These are phyloP conservation scores for Cossypha heuglini DNA, from an alignment of 2,797 vertebrate species.

Conservation along the genomic window DNA sequence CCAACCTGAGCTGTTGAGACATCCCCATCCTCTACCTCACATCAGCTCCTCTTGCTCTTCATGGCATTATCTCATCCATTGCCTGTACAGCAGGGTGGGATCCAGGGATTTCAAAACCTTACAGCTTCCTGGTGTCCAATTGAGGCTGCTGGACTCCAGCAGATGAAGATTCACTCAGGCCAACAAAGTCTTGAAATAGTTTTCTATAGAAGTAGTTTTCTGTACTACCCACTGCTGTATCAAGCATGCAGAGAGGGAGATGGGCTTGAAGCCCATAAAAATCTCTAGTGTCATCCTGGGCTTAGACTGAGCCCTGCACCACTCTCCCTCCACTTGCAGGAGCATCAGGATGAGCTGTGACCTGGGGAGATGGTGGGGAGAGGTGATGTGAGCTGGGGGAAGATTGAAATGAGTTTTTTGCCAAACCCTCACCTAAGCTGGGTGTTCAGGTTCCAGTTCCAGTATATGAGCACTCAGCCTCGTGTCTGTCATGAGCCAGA, in stretches of 20 bases:
- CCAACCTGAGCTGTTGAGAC: not conserved
- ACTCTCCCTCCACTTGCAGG: not conserved
- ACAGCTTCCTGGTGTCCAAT: fast-evolving
- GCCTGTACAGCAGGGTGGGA: not conserved
- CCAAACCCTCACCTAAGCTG: not conserved
- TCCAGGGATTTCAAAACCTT: not conserved
- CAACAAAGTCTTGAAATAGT: not conserved
- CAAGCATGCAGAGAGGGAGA: not conserved
- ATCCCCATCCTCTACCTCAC: not conserved
- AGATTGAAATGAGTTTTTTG: not conserved
- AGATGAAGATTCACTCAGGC: not conserved
- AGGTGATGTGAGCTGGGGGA: not conserved
- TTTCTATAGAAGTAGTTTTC: not conserved
- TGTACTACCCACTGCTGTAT: not conserved
- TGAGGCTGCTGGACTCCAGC: not conserved
- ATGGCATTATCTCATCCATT: fast-evolving
- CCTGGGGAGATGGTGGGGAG: not conserved
- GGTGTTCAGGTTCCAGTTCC: not conserved
- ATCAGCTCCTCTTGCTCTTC: not conserved
- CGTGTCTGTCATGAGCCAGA: fast-evolving
- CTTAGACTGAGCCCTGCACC: not conserved
- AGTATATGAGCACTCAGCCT: fast-evolving
- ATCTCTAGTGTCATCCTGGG: not conserved
- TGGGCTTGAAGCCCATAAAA: fast-evolving
- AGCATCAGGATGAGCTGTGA: not conserved